Evolutionary conservation across 2,797 vertebrate species (phyloP), one percentile per base, ranked within the genome.

Genomic region (Melanotaenia nigrans): DNA sequence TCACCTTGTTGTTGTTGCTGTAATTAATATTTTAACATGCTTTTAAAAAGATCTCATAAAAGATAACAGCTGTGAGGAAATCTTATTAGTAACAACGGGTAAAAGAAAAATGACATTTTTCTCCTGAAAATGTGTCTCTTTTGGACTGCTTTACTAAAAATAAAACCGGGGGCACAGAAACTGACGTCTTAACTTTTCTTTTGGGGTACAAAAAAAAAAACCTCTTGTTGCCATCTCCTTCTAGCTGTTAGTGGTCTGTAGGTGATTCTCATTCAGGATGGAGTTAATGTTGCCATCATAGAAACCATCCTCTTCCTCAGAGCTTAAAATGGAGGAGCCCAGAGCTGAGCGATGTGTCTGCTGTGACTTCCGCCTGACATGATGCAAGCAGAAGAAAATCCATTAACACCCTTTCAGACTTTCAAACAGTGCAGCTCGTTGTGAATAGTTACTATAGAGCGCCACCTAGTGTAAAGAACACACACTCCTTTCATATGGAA

Each of bases 301-400:
- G 66, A 93, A 81, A 0, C 88, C 71, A 11, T 97, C 97, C 0
- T 98, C 97, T 1, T 97, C 97, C 0, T 97, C 97, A 0, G 97
- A 97, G 90, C 96, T 98, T 7, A 97, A 71, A 53, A 80, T 51
- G 51, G 92, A 80, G 14, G 94, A 90, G 20, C 93, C 89, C 3
- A 95, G 80, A 0, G 92, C 85, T 0, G 93, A 61, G 0, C 95
- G 96, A 1, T 95, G 85, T 0, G 85, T 58, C 22, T 91, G 90
- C 69, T 92, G 92, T n/a, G 91, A 94, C 80, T 95, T 96, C 85
- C 97, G 94, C 84, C 90, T 93, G 79, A 74, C 13, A 69, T 14
- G 47, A 63, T 64, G 11, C 24, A 45, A 38, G 56, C 40, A 61
- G 16, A 18, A 71, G 4, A 68, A 65, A 54, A 60, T 22, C 7